phyloP scores from a whole-genome alignment of 2,888 invertebrate genomes.

The Amiota minor region DNA sequence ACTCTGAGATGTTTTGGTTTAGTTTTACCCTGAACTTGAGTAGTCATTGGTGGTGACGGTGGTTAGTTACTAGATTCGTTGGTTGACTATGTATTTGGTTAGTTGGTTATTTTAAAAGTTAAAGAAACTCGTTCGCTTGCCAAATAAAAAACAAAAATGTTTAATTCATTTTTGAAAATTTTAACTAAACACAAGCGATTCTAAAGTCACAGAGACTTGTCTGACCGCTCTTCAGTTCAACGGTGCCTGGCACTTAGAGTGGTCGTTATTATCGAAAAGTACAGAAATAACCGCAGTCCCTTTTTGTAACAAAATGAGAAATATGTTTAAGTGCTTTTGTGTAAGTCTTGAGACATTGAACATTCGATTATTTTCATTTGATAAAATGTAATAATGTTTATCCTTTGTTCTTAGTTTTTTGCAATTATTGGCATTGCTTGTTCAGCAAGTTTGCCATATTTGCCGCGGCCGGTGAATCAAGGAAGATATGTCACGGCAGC shows the following conservation, averaged over 20 bases:
- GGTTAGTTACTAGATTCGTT: too few species aligned
- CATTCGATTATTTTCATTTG: neutral
- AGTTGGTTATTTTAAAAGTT: too few species aligned
- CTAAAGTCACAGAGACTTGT: slow-evolving; percentile 1
- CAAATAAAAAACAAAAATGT: neutral
- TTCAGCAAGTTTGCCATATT: slow-evolving; percentile 42
- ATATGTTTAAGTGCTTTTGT: slow-evolving; percentile 43
- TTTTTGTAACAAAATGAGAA: neutral
- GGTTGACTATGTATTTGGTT: too few species aligned
- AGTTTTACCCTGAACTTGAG: slow-evolving; percentile 32
- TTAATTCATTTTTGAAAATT: too few species aligned
- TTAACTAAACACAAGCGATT: neutral
- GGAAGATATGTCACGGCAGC: neutral
- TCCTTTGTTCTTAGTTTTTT: slow-evolving; percentile 47
- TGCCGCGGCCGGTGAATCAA: slow-evolving; percentile 38
- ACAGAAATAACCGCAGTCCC: neutral
- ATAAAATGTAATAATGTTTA: neutral
- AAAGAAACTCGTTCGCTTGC: slow-evolving; percentile 22
- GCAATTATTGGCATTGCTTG: slow-evolving; percentile 44
- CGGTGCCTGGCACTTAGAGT: slow-evolving; percentile 9
- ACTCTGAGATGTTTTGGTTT: too few species aligned
- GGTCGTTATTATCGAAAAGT: neutral
- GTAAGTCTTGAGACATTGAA: slow-evolving; percentile 43
- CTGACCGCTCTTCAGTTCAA: slow-evolving; percentile 16
- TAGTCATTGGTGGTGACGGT: neutral